Base-by-base conservation (phyloP, 35 echinoderm and acorn worm genomes). In the Ophiothrix spiculata region DNA sequence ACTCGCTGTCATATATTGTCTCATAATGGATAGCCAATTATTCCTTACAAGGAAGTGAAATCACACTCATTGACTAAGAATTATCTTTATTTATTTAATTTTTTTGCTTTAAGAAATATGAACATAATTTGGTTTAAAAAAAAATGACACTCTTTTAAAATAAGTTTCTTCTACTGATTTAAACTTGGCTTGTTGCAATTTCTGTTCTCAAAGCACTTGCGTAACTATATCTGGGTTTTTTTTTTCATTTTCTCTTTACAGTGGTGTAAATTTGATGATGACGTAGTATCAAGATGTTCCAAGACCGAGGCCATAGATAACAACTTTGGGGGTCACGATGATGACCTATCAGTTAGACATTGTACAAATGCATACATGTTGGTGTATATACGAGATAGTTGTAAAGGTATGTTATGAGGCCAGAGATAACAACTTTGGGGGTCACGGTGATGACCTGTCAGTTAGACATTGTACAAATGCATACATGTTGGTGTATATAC, bases 181-280 rank as follows among this genome's bases (percentile, higher is more conserved):
- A n/a, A n/a, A n/a, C n/a, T n/a, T n/a, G n/a, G n/a, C n/a, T n/a
- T n/a, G n/a, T n/a, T n/a, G n/a, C n/a, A n/a, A n/a, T n/a, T n/a
- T n/a, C n/a, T n/a, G n/a, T n/a, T n/a, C n/a, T n/a, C n/a, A n/a
- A n/a, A n/a, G n/a, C n/a, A n/a, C n/a, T n/a, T n/a, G n/a, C n/a
- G n/a, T n/a, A n/a, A n/a, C n/a, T n/a, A n/a, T n/a, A n/a, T n/a
- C n/a, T n/a, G 42, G 42, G 19, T 10, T 10, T 49, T 49, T 49
- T 14, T 86, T 56, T 25, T 64, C 37, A 40, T 40, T 45, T 49
- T 38, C 0, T 79, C 19, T 79, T 39, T 80, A 2, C 81, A 99
- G 96, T 99, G 96, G 96, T 99, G 96, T 90, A 99, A 99, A 90
- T 99, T 99, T 94, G 96, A 99, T 80, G 96, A 99, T 78, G 96